phyloP scores from a whole-genome alignment of 1,140 invertebrate species.

The Hermatobates lingyangjiaoensis region DNA sequence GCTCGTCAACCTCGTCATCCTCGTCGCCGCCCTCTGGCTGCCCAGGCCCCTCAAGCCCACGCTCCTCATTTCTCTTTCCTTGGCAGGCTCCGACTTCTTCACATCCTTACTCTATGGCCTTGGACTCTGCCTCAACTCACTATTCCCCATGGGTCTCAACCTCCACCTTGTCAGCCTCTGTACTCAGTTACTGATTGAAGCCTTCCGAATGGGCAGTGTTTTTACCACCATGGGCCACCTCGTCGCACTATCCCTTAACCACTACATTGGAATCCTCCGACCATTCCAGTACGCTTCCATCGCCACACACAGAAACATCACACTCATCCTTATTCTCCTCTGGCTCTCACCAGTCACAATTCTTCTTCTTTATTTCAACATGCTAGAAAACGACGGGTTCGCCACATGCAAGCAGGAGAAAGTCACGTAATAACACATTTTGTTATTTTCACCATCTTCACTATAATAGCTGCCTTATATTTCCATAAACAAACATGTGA shows the following conservation, averaged over 20 bases:
- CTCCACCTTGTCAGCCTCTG: slow-evolving; percentile 19
- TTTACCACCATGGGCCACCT: slow-evolving; percentile 43
- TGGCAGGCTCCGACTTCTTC: slow-evolving; percentile 33
- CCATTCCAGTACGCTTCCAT: slow-evolving; percentile 37
- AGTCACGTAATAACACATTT: too few relatives aligned
- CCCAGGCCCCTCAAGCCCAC: slow-evolving; percentile 31
- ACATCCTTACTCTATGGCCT: slow-evolving; percentile 29
- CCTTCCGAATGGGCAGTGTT: slow-evolving; percentile 30
- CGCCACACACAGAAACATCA: slow-evolving; percentile 26
- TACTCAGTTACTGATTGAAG: slow-evolving; percentile 26
- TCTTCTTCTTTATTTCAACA: slow-evolving; percentile 31
- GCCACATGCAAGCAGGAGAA: slow-evolving; percentile 2
- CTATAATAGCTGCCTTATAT: too few relatives aligned
- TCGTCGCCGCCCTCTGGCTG: slow-evolving; percentile 32
- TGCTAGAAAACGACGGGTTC: slow-evolving; percentile 27
- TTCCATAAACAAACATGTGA: too few relatives aligned
- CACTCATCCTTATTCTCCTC: slow-evolving; percentile 26
- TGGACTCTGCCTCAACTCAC: slow-evolving; percentile 33
- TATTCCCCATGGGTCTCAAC: slow-evolving; percentile 20
- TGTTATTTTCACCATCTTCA: too few relatives aligned
- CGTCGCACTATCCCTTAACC: slow-evolving; percentile 42
- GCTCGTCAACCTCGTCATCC: slow-evolving; percentile 30
- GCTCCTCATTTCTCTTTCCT: slow-evolving; percentile 24
- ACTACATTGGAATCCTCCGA: slow-evolving; percentile 40
- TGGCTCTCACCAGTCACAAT: slow-evolving; percentile 33